phyloP scores from a whole-genome alignment of 92 coral and sea anemone genomes.

The Porites evermanni region DNA sequence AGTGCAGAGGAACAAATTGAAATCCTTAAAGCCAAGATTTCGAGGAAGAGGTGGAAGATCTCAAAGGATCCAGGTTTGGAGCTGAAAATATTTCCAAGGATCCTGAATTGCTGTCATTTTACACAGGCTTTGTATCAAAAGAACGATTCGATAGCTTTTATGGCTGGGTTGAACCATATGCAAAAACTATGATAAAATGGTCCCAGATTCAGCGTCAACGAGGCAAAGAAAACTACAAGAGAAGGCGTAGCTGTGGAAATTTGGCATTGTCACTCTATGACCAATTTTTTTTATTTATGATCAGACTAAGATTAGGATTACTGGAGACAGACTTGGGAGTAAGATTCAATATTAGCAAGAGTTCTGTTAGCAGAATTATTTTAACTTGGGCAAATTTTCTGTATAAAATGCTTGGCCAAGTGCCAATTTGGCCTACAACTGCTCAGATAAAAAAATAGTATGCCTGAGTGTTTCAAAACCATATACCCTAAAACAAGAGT shows the following conservation, averaged over 20 bases:
- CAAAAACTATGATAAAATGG: conserved; percentile 38
- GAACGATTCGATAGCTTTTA: conserved; percentile 46
- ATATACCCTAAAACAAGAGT: conserved; percentile 41
- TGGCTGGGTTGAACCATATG: conserved; percentile 46
- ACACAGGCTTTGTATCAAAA: conserved; percentile 49
- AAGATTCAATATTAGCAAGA: conserved; percentile 36
- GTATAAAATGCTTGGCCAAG: conserved; percentile 47
- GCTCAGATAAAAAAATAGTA: conserved; percentile 26
- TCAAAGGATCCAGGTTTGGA: conserved; percentile 37
- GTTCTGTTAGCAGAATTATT: conserved; percentile 41
- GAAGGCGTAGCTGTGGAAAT: conserved; percentile 37
- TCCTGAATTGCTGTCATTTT: conserved; percentile 47
- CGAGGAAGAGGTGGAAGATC: conserved; percentile 31
- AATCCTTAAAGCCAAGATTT: conserved; percentile 31
- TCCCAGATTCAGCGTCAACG: conserved; percentile 44
- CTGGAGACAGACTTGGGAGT: conserved; percentile 42
- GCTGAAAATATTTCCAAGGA: conserved; percentile 52
- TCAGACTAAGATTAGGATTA: conserved; percentile 41
- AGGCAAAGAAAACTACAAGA: conserved; percentile 35
- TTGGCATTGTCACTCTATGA: conserved; percentile 38
- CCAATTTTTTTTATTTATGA: conserved; percentile 47
- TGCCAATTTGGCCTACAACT: conserved; percentile 51
- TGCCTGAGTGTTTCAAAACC: conserved; percentile 32
- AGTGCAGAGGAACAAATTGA: conserved; percentile 39
- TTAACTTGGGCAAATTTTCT: conserved; percentile 48